Percentiles rank a stretch among this genome's conserved stretches.
These are phyloP conservation scores for Accipiter virgatus DNA, from an alignment of 2,113 vertebrate species.

Conservation along the genomic window DNA sequence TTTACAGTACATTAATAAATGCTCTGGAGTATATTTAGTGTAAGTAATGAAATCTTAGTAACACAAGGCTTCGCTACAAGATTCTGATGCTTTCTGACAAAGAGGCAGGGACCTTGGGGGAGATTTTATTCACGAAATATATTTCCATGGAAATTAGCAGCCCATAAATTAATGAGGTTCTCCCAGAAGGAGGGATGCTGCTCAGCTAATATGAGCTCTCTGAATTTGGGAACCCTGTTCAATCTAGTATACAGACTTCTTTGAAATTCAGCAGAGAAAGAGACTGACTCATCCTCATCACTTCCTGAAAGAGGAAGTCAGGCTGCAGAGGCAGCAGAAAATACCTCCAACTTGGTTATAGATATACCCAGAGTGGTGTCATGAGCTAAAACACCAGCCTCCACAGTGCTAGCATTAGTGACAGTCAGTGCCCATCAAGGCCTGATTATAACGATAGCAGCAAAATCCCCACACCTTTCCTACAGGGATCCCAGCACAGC, in stretches of 20 bases:
- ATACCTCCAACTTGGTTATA: not conserved
- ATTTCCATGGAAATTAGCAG: slow-evolving; percentile 34
- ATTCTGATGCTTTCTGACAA: slow-evolving; percentile 45
- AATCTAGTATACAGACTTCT: not conserved
- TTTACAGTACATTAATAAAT: slow-evolving; percentile 68
- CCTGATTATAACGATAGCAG: not conserved
- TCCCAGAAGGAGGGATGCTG: not conserved
- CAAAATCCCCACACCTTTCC: not conserved
- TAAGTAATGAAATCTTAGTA: slow-evolving; percentile 59
- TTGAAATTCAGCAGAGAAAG: not conserved
- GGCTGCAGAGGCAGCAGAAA: not conserved
- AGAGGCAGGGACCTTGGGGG: slow-evolving; percentile 21
- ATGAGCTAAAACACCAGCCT: not conserved
- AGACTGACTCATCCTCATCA: not conserved
- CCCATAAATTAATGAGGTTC: not conserved
- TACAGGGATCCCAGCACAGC: not conserved
- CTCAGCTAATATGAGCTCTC: not conserved
- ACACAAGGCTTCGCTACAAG: slow-evolving; percentile 37
- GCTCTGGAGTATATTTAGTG: slow-evolving; percentile 62
- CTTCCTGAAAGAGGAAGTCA: not conserved
- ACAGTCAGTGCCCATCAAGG: not conserved
- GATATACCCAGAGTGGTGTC: not conserved
- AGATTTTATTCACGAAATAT: slow-evolving; percentile 17
- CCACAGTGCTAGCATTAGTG: not conserved
- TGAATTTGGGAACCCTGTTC: not conserved